Evolutionary conservation across 2,888 invertebrate genomes (phyloP), one percentile per base, ranked within the genome.

Genomic region (Epinotia bilunana): DNA sequence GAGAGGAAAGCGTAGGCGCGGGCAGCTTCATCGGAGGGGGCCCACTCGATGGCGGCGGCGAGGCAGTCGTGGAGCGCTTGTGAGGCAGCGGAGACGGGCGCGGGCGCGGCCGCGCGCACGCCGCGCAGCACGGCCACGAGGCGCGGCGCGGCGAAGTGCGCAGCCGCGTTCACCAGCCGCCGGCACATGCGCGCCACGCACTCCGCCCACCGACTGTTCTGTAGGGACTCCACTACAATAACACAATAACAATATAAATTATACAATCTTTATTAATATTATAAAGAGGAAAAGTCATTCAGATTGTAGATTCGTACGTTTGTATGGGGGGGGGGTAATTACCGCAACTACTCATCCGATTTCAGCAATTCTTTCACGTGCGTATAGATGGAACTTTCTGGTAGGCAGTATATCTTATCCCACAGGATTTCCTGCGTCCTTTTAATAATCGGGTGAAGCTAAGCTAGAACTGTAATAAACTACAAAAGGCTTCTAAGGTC

Each of bases 11-110:
- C 93, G 83, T 98, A 98, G 77, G 97, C 96, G 74, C 96, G 95
- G 86, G 98, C 98, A 0, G 97, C 96, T 85, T 97, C 97, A 78
- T 98, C 98, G 0, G 98, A 96, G 0, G 97, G 96, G 55, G 98
- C 94, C 76, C 96, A 95, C 77, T 97, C 97, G 1, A 98, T 96
- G 0, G 98, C 97, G 13, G 96, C 95, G 23, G 97, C 91, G 78
- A 99, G 95, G 80, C 97, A 96, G 76, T 97, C 97, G 85, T 98
- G 97, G 13, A 99, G 90, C 0, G 91, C 89, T 55, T 86, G 86
- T 61, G 81, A 78, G 0, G 88, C 90, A 13, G 86, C 77, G 0
- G 78, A 80, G 0, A 18, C 53, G 12, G 87, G 86, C 6, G 80
- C 78, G 18, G 81, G 77, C 0, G 87, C 79, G 39, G 82, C 70